Base-by-base conservation (phyloP, 2,888 invertebrate species). In the Tiliacea aurago region DNA sequence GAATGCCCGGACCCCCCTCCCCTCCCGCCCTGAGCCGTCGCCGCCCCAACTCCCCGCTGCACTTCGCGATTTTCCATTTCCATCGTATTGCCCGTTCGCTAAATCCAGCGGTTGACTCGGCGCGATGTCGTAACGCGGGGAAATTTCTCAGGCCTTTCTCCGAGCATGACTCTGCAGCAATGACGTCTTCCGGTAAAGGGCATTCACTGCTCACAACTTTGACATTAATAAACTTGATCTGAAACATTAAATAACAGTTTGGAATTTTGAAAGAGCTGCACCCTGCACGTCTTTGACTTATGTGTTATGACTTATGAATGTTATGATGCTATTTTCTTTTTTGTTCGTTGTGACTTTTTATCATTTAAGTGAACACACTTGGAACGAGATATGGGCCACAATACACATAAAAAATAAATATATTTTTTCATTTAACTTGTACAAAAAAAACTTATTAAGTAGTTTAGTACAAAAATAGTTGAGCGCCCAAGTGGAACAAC, bases 21-120 rank as follows among this genome's bases (percentile, higher is more conserved):
- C 86, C 85, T 78, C 81, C 68, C 84, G 66, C 77, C 81, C 86
- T 64, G 72, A 73, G 70, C 74, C 73, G 75, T 81, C 78, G 80
- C 80, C 79, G 78, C 85, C 83, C 85, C 82, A 77, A 76, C 82
- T 84, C 90, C 87, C 88, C 88, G 90, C 87, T 93, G 93, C 93
- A 94, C 93, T 92, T 94, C 93, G 95, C 95, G 92, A 94, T 95
- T 95, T 95, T 95, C 95, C 95, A 95, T 95, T 95, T 95, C 92
- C 95, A 95, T 91, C 92, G 90, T 88, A 84, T 84, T 89, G 91
- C 92, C 90, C 90, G 87, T 91, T 92, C 89, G 91, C 93, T 94
- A 94, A 94, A 93, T 94, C 92, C 92, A 93, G 91, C 91, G 89
- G 89, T 90, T 87, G 87, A 87, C 90, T 88, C 87, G 87, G 81